phyloP scores from a whole-genome alignment of 2,113 vertebrate genomes.

The Microtus montanus region DNA sequence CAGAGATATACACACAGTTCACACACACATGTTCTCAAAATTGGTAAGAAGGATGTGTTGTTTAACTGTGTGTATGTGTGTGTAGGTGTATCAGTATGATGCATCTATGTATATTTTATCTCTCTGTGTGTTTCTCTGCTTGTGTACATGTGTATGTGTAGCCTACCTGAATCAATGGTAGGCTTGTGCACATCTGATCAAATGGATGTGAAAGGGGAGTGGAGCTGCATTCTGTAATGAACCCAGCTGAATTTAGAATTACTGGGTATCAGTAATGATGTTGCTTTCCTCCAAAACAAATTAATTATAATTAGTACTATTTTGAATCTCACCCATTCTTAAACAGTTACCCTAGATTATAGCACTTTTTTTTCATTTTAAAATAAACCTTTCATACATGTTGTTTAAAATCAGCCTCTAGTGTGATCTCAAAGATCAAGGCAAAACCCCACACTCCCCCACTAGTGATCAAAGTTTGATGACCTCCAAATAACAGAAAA shows the following conservation, averaged over 20 bases:
- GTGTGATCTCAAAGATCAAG: slow-evolving; percentile 84
- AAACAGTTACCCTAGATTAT: slow-evolving; percentile 55
- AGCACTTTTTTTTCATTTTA: slow-evolving; percentile 65
- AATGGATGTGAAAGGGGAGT: background rate
- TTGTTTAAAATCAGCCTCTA: slow-evolving; percentile 80
- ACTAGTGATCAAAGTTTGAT: slow-evolving; percentile 90
- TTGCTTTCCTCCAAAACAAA: slow-evolving; percentile 47
- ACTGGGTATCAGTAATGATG: background rate
- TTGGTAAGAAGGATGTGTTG: background rate
- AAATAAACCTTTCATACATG: slow-evolving; percentile 72
- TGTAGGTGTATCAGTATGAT: background rate
- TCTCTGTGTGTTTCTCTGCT: background rate
- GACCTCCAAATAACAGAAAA: slow-evolving; percentile 90
- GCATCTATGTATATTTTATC: background rate
- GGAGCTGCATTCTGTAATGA: background rate
- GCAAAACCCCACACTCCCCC: slow-evolving; percentile 86
- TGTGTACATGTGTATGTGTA: background rate
- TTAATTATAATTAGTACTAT: slow-evolving; percentile 35
- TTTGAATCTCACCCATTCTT: slow-evolving; percentile 71
- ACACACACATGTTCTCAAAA: background rate
- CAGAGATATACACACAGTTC: no score
- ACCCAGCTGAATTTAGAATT: slow-evolving; percentile 11
- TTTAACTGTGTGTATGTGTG: background rate
- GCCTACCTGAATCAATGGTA: slow-evolving; percentile 22
- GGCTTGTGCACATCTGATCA: background rate